Evolutionary conservation across 2,797 vertebrate genomes (phyloP).

Genomic region (Psittacula derbiana): DNA sequence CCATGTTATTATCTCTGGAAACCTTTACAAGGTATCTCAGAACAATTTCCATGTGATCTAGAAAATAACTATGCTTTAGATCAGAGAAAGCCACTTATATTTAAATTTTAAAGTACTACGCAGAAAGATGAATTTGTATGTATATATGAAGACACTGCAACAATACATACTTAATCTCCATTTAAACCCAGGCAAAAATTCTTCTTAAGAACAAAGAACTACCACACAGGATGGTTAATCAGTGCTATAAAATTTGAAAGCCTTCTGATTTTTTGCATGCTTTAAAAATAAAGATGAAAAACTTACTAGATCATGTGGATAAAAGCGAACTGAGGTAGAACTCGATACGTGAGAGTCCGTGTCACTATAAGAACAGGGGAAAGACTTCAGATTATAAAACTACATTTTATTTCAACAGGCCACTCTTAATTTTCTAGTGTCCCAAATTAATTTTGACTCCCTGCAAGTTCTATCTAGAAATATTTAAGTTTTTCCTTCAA

Average conservation of each 20-base stretch:
- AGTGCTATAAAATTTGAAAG: neutral
- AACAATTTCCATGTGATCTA: neutral
- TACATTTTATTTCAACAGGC: conserved; percentile 30
- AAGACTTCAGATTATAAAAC: conserved; percentile 67
- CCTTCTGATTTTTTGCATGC: conserved; percentile 9
- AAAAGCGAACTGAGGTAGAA: conserved; percentile 99
- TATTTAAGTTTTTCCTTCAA: neutral
- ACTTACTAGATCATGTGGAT: conserved; percentile 99
- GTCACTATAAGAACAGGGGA: conserved; percentile 86
- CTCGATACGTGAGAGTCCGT: conserved; percentile 99
- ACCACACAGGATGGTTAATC: neutral
- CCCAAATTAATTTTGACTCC: neutral
- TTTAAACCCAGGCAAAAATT: neutral
- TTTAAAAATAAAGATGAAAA: conserved; percentile 47
- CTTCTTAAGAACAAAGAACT: neutral
- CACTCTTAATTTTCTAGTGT: neutral
- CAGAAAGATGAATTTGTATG: neutral
- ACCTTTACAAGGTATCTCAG: neutral
- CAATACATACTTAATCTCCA: neutral
- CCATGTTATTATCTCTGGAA: neutral
- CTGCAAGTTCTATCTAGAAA: neutral
- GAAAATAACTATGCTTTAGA: neutral
- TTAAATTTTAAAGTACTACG: neutral
- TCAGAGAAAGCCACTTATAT: neutral
- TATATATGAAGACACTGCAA: neutral